Evolutionary conservation across 2,888 invertebrate species (phyloP).

Genomic region (Cordilura impudica): DNA sequence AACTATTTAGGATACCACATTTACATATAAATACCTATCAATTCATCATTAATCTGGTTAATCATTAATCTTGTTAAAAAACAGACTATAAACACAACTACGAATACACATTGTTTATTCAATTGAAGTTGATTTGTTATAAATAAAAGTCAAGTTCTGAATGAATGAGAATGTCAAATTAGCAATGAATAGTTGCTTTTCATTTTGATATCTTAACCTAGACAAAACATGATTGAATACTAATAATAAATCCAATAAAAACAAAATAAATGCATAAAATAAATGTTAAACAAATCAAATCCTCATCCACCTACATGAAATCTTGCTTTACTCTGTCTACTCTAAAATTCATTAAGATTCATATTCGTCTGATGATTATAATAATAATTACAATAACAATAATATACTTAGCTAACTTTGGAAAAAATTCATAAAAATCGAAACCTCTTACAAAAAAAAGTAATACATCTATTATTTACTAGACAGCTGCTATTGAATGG

Average conservation of each 20-base stretch:
- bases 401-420: too few species aligned
- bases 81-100: too few species aligned
- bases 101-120: too few species aligned
- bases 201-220: neutral
- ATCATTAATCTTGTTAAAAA: too few species aligned
- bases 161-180: neutral
- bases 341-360: neutral
- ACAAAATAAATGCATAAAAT: neutral
- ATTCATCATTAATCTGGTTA: too few species aligned
- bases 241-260: neutral
- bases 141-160: too few species aligned
- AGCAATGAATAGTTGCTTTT: neutral
- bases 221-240: neutral
- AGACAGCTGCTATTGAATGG: neutral
- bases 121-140: too few species aligned
- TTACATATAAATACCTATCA: too few species aligned
- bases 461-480: neutral
- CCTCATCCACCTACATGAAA: neutral
- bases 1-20: neutral
- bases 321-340: neutral
- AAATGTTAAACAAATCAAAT: neutral
- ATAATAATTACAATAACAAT: too few species aligned
- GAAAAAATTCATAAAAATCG: too few species aligned
- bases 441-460: too few species aligned
- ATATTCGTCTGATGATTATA: neutral